These are phyloP conservation scores for human (Homo sapiens) DNA, from an alignment of 2,113 vertebrate species.

Conservation along the genomic window DNA sequence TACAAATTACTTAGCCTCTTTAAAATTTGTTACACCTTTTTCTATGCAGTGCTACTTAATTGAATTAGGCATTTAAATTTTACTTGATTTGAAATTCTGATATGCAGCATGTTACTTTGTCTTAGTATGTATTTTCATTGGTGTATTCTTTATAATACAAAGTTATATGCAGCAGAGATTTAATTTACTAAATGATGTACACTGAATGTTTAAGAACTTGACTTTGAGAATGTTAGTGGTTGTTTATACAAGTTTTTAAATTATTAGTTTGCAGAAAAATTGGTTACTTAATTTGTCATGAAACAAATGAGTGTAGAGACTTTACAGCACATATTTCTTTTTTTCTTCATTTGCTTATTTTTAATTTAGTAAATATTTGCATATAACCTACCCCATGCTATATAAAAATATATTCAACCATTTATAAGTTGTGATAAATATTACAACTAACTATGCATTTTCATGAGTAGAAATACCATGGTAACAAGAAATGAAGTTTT, in stretches of 20 bases:
- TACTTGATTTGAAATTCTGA: slow-evolving; percentile 57
- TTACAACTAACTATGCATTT: not conserved
- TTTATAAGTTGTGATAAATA: not conserved
- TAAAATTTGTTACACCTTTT: slow-evolving; percentile 7
- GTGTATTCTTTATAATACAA: not conserved
- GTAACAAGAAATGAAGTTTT: not conserved
- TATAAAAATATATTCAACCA: not conserved
- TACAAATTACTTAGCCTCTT: not conserved
- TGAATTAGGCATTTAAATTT: slow-evolving; percentile 52
- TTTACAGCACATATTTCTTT: not conserved
- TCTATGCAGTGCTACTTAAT: slow-evolving; percentile 21
- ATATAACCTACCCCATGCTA: not conserved
- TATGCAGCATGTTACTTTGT: slow-evolving; percentile 19
- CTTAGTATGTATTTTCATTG: not conserved
- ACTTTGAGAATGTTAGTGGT: not conserved
- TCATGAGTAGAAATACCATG: not conserved
- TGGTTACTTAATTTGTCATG: not conserved
- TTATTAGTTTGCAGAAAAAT: slow-evolving; percentile 19
- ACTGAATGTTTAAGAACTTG: slow-evolving; percentile 22
- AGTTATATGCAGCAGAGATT: not conserved
- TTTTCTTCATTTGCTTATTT: not conserved
- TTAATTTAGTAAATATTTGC: not conserved
- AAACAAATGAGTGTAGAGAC: not conserved
- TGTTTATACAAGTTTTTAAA: not conserved
- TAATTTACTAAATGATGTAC: slow-evolving; percentile 35